phyloP scores from a whole-genome alignment of 2,113 vertebrate genomes.

The Monarcha castaneiventris region DNA sequence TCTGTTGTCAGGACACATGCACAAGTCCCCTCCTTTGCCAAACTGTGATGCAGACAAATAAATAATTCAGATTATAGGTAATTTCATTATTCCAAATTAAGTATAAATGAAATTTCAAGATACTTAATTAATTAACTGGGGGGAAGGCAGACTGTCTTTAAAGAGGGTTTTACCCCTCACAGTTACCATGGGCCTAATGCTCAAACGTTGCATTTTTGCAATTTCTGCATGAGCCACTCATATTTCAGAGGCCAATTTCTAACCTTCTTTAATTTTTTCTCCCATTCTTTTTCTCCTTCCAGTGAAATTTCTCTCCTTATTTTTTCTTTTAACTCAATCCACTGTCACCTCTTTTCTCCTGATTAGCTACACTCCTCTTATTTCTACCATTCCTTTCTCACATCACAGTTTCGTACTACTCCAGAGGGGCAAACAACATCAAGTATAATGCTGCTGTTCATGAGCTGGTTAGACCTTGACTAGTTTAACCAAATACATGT shows the following conservation, averaged over 20 bases:
- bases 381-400: neutral
- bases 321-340: neutral
- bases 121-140: neutral
- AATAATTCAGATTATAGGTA: neutral
- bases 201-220: neutral
- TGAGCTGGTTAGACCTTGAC: neutral
- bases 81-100: neutral
- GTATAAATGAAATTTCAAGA: neutral
- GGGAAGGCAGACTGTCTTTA: neutral
- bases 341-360: neutral
- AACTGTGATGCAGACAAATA: neutral
- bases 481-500: neutral
- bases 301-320: neutral
- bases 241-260: neutral
- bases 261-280: neutral
- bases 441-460: neutral
- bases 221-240: neutral
- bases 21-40: neutral
- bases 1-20: neutral
- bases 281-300: neutral
- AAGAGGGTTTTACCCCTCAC: neutral
- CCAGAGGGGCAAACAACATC: neutral
- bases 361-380: neutral
- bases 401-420: neutral
- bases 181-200: neutral